A percentile compares a stretch with the other conserved stretches of the same genome.
These are phyloP conservation scores for Didymodactylos carnosus DNA, from an alignment of 2,888 invertebrate species.

Conservation along the genomic window DNA sequence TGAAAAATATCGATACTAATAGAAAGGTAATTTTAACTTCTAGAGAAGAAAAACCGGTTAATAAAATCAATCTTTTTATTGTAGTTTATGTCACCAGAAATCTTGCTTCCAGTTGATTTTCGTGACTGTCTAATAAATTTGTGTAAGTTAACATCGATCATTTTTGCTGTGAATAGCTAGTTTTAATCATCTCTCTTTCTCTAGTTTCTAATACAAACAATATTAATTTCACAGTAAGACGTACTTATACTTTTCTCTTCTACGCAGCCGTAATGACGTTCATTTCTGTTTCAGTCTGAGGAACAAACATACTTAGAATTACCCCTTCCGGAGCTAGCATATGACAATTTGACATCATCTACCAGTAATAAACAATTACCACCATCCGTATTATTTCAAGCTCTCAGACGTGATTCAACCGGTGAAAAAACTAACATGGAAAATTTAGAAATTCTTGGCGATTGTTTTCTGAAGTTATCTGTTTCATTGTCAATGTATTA, in stretches of 20 bases:
- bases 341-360: too few species aligned
- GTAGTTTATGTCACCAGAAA: neutral
- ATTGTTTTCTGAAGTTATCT: slow-evolving; percentile 7
- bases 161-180: too few species aligned
- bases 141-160: too few species aligned
- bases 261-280: too few species aligned
- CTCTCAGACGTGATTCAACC: slow-evolving; percentile 2
- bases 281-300: too few species aligned
- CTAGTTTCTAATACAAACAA: too few species aligned
- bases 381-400: neutral
- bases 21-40: too few species aligned
- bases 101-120: neutral
- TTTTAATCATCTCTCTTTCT: too few species aligned
- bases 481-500: neutral
- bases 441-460: slow-evolving; percentile 8
- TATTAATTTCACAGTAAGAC: too few species aligned
- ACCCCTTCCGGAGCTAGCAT: too few species aligned
- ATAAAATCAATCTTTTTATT: neutral
- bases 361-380: neutral
- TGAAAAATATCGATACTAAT: neutral
- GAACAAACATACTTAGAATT: too few species aligned
- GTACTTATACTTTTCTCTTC: too few species aligned
- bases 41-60: neutral
- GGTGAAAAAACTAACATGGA: slow-evolving; percentile 4
- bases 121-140: neutral